phyloP scores from a whole-genome alignment of 2,113 vertebrate genomes.

The Pseudorhombus dupliciocellatus region DNA sequence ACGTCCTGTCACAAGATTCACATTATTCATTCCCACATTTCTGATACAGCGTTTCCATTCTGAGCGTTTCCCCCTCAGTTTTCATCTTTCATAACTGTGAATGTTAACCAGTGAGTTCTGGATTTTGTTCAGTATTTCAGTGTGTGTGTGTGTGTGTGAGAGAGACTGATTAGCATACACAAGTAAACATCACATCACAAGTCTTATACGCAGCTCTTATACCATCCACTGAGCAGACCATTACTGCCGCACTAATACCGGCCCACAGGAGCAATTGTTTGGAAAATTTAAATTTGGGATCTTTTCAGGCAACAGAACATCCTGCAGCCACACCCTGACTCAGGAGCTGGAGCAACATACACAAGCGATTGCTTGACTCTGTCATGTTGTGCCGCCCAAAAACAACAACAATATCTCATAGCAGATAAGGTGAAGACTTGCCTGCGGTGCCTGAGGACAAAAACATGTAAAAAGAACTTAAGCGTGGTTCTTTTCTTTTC shows the following conservation, averaged over 20 bases:
- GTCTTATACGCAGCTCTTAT: constrained; percentile 4
- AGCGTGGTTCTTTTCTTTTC: no score
- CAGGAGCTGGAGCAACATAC: neutral
- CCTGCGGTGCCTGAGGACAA: no score
- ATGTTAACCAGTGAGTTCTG: neutral
- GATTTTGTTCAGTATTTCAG: neutral
- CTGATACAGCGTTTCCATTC: neutral
- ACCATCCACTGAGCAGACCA: constrained; percentile 15
- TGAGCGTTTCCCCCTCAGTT: neutral
- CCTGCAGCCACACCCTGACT: neutral
- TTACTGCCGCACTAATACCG: constrained; percentile 33
- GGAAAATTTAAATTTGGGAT: constrained; percentile 31
- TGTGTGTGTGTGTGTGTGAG: no score
- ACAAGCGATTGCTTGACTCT: neutral
- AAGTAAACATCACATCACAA: constrained; percentile 1
- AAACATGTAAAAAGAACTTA: no score
- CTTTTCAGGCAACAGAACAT: constrained; percentile 11
- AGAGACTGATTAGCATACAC: neutral
- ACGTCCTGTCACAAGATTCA: neutral
- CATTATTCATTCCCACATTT: neutral
- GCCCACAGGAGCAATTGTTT: constrained; percentile 36
- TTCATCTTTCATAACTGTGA: neutral
- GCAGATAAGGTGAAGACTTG: neutral
- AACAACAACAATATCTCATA: no score
- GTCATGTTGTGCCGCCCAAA: neutral